Conservation (phyloP, 2,797 vertebrate species). For the Melopsittacus undulatus region DNA sequence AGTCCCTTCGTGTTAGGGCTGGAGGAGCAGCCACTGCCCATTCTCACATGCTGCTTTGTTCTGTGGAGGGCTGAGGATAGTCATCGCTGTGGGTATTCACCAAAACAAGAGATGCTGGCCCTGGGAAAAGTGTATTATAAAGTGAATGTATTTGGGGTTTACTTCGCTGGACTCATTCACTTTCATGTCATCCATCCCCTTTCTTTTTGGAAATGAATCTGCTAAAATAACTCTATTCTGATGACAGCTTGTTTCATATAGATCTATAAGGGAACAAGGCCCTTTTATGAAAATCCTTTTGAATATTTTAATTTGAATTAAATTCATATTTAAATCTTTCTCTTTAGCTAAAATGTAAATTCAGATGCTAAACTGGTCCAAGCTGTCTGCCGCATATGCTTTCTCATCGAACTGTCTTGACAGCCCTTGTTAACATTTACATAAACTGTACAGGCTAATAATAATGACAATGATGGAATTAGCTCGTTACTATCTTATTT, state of each 20-base stretch:
- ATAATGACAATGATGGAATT: slow-evolving; percentile 45
- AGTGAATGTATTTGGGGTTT: background rate
- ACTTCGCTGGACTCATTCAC: background rate
- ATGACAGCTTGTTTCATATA: background rate
- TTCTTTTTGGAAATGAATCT: background rate
- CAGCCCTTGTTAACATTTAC: slow-evolving; percentile 46
- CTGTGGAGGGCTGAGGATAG: background rate
- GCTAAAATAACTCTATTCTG: background rate
- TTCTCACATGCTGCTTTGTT: background rate
- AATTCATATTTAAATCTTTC: slow-evolving; percentile 38
- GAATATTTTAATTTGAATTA: slow-evolving; percentile 41
- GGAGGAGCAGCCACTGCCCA: background rate
- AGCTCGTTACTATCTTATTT: slow-evolving; percentile 20
- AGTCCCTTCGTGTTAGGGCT: rapidly evolving
- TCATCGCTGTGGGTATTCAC: rapidly evolving
- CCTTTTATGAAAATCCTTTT: background rate
- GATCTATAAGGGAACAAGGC: background rate
- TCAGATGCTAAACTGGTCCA: slow-evolving; percentile 24
- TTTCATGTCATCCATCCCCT: background rate
- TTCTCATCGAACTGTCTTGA: slow-evolving; percentile 39
- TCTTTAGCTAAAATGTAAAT: slow-evolving; percentile 48
- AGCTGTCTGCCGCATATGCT: slow-evolving; percentile 44
- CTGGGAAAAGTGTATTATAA: background rate
- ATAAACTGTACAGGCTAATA: slow-evolving; percentile 39
- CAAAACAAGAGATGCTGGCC: background rate